Evolutionary conservation across 2,888 invertebrate genomes (phyloP).

Genomic region (Drosophila limbata): DNA sequence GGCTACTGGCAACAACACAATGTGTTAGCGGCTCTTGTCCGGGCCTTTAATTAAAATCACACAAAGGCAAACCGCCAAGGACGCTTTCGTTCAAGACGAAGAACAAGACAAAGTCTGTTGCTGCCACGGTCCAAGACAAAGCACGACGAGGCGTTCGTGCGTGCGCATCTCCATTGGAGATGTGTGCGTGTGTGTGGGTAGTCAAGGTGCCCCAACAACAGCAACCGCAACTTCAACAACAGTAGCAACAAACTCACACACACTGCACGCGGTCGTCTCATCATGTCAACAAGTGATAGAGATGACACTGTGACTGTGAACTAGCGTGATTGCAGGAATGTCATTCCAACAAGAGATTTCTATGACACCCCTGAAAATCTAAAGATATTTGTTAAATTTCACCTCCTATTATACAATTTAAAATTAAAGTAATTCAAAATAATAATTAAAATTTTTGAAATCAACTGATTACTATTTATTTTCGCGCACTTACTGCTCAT

Average conservation of each 20-base stretch:
- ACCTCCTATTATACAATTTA: background rate
- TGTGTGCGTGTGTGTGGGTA: conserved; percentile 52
- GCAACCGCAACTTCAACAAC: conserved; percentile 25
- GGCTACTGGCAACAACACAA: conserved; percentile 24
- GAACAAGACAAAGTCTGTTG: conserved; percentile 45
- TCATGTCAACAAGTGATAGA: conserved; percentile 11
- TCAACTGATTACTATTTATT: background rate
- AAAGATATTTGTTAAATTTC: background rate
- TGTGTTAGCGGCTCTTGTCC: conserved; percentile 42
- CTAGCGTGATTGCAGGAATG: background rate
- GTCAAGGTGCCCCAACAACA: conserved; percentile 47
- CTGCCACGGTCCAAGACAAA: conserved; percentile 21
- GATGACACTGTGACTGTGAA: conserved; percentile 19
- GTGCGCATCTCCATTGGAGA: conserved; percentile 41
- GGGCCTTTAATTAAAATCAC: conserved; percentile 75
- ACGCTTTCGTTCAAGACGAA: conserved; percentile 65
- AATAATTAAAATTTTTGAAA: background rate
- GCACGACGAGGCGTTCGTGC: conserved; percentile 52
- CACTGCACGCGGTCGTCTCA: conserved; percentile 28
- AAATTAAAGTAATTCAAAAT: too few species aligned
- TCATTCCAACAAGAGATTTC: too few species aligned
- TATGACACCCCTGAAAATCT: background rate
- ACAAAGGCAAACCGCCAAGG: conserved; percentile 67
- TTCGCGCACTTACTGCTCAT: conserved; percentile 21
- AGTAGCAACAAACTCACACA: conserved; percentile 29